These are phyloP conservation scores for Protobothrops mucrosquamatus DNA, from an alignment of 2,113 vertebrate genomes.

Conservation along the genomic window DNA sequence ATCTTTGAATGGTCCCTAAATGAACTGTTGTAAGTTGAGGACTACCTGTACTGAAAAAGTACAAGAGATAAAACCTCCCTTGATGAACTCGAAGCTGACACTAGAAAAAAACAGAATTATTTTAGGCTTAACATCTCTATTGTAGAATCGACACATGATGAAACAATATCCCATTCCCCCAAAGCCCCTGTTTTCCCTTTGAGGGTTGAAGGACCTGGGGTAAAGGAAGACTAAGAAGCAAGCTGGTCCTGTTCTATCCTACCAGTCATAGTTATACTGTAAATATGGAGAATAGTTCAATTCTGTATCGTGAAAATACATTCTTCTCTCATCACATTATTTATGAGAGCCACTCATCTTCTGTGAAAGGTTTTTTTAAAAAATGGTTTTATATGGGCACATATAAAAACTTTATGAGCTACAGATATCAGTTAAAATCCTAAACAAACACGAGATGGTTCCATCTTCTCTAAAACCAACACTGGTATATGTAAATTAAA, in stretches of 20 bases:
- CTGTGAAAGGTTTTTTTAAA: constrained; percentile 32
- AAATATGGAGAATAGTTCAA: constrained; percentile 47
- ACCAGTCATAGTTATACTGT: constrained; percentile 31
- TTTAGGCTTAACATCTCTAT: neutral
- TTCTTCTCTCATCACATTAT: constrained; percentile 44
- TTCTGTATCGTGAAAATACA: constrained; percentile 49
- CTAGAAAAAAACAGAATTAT: neutral
- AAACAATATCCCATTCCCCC: neutral
- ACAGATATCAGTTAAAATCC: constrained; percentile 20
- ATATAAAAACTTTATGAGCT: constrained; percentile 11
- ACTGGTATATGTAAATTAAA: neutral
- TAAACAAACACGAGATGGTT: constrained; percentile 30
- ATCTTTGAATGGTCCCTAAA: neutral
- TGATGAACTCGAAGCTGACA: neutral
- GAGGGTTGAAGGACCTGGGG: neutral
- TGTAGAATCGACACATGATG: neutral
- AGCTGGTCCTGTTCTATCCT: constrained; percentile 37
- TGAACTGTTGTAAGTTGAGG: neutral
- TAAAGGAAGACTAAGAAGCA: constrained; percentile 15
- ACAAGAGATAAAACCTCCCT: neutral
- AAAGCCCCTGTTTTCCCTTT: neutral
- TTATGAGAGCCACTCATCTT: constrained; percentile 35
- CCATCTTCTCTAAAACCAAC: neutral
- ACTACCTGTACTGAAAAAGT: neutral
- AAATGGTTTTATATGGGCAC: constrained; percentile 1